Evolutionary conservation across 1,140 invertebrate species (phyloP), one percentile per base, ranked within the genome.

Genomic region (Rhagoletis pomonella): DNA sequence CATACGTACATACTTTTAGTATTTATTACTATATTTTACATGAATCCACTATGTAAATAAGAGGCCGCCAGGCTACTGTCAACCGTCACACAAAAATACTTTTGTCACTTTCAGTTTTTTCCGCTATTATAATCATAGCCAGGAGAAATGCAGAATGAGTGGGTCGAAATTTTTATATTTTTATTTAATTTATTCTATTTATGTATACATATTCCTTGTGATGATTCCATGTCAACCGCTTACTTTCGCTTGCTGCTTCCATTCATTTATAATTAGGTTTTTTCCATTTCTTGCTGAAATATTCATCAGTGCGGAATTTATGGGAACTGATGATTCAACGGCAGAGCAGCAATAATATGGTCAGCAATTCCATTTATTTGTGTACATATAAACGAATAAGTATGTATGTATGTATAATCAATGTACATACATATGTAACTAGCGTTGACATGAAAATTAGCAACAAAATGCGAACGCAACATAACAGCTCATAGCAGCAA

Each of bases 401-500:
- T 17, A 73, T 73, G 29, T 14, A 73, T 17, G 42, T 47, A 73
- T 44, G 14, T 17, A 47, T 17, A 12, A 0, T 29, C 29, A 29
- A 29, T 29, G 29, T 29, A 29, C 29, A 29, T 29, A 29, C 29
- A 29, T 44, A 44, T 73, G 69, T 47, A 29, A 69, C 29, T 39
- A 69, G 39, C 29, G 64, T 67, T 67, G 64, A 67, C 64, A 67
- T 42, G 64, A 39, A 47, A 73, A 73, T 73, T 73, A 73, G 29
- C 44, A 73, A 73, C 3, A 73, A 73, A 50, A 17, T 44, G 69
- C 14, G 69, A 73, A 6, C 6, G 3, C 60, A 73, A 73, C 42
- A 47, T 47, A 73, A 73, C 39, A 73, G 47, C 39, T 62, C 50
- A 29, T 29, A 44, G 69, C 69, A 12, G 50, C 50, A 55, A 3